Evolutionary conservation across 1,140 invertebrate genomes (phyloP), one percentile per base, ranked within the genome.

Genomic region (Asobara japonica): DNA sequence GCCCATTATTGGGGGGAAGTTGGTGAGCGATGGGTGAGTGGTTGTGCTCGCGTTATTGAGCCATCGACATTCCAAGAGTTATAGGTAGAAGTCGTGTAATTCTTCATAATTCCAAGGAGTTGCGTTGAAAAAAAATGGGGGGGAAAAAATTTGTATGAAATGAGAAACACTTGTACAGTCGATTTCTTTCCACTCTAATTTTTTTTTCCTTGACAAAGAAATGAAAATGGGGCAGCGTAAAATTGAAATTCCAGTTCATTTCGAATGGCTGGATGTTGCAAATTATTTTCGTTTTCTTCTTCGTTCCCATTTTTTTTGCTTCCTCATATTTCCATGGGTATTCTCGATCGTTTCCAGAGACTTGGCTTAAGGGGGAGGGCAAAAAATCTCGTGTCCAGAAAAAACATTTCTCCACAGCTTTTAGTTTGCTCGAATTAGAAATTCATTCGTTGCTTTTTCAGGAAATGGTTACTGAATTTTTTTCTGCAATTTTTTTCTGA

Each of bases 21-120:
- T 16, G 36, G 18, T 10, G 30, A 66, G 56, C 33, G 22, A 65
- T 66, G 60, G 45, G 7, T 64, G 27, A 62, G 68, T 36, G 56
- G 10, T 38, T 13, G 68, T 38, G 22, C n/a, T 33, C 51, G 56
- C 20, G 30, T 73, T 70, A 74, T 74, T 74, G 69, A 71, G 64
- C 67, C 62, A 71, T 74, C 64, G 66, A 74, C 68, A 74, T 74
- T 74, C 73, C 73, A 66, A 56, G 61, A 74, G 67, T 74, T 69
- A 69, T 69, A 65, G 33, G 61, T 33, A 51, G 33, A 60, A 18
- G n/a, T 16, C 41, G 25, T 51, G 51, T 33, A 27, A 33, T n/a
- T 64, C 62, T 69, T 69, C 48, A 69, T 61, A 66, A 25, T 29
- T 22, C 25, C n/a, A 36, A 20, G 3, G 38, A 33, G 61, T 67